Evolutionary conservation across 2,797 vertebrate species (phyloP), one percentile per base, ranked within the genome.

Genomic region (Heteromormyrus szaboi): DNA sequence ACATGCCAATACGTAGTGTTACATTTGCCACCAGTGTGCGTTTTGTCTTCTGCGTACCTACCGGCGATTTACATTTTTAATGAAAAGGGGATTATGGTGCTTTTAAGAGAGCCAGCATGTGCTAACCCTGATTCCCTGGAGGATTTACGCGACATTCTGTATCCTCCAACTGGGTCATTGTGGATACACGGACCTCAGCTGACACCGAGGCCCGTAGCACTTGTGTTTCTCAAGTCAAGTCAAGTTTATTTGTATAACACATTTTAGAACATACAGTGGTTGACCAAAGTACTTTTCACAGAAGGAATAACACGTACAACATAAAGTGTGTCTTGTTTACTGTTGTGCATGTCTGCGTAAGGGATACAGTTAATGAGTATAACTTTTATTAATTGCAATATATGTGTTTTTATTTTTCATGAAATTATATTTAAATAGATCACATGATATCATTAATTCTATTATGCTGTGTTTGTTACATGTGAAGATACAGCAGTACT

Each of bases 91-190:
- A n/a, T 89, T 85, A 89, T 88, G 46, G 17, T 89, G 87, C 90
- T 92, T 92, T 90, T 90, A 86, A 88, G 4, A 89, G 86, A 88
- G 48, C 51, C 91, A 92, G 88, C 94, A 94, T 94, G 94, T 94
- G 94, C 89, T 93, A 68, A 68, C 25, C 11, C 3, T 59, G 93
- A 90, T 93, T 95, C 91, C 89, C 44, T 17, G 44, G 65, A 51
- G 48, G 87, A 88, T 33, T 41, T 53, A 53, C 46, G 33, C 89
- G 37, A 85, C 88, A 89, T 50, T 88, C 44, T 90, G 87, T 88
- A 22, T 56, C 72, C 17, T 59, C 7, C 86, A 88, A 92, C 88
- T 93, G 92, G 92, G 93, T 94, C 92, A 93, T 25, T 81, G 54
- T 12, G 41, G 56, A 90, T 79, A 88, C n/a, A 1, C 19, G 56